These are phyloP conservation scores for Mastomys natalensis DNA, from an alignment of 2,113 vertebrate genomes.

Conservation along the genomic window DNA sequence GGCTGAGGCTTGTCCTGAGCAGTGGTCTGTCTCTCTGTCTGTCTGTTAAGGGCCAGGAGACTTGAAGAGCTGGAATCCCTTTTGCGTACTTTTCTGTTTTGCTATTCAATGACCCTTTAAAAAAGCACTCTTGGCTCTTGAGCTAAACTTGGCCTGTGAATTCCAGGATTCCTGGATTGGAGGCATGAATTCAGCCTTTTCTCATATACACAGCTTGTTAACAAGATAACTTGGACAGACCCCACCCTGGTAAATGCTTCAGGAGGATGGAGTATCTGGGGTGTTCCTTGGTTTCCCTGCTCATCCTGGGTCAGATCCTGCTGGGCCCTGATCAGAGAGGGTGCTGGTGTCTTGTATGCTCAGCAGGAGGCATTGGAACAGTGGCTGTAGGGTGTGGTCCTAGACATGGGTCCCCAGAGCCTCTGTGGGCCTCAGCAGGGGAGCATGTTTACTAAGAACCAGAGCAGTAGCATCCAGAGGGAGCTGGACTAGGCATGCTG, in stretches of 20 bases:
- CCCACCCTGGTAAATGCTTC: neutral
- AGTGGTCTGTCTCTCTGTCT: accelerated
- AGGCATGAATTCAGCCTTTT: accelerated
- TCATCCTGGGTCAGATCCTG: neutral
- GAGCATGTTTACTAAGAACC: neutral
- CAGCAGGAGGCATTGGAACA: neutral
- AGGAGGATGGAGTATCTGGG: accelerated
- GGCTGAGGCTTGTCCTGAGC: neutral
- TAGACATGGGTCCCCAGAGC: neutral
- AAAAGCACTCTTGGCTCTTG: neutral
- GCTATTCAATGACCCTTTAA: neutral
- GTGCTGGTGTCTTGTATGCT: neutral
- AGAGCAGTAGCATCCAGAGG: neutral
- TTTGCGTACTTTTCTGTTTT: neutral
- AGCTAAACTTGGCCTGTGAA: neutral
- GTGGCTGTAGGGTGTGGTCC: neutral
- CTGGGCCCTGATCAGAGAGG: neutral
- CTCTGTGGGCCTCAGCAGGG: neutral
- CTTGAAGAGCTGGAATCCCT: neutral
- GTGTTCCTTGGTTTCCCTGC: neutral
- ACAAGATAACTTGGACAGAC: neutral
- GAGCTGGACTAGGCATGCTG: neutral
- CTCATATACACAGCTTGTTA: accelerated
- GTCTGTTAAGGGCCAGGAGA: too few species aligned
- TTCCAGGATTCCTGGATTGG: neutral